Evolutionary conservation across 2,888 invertebrate genomes (phyloP).

Genomic region (Apocheima hispidaria): DNA sequence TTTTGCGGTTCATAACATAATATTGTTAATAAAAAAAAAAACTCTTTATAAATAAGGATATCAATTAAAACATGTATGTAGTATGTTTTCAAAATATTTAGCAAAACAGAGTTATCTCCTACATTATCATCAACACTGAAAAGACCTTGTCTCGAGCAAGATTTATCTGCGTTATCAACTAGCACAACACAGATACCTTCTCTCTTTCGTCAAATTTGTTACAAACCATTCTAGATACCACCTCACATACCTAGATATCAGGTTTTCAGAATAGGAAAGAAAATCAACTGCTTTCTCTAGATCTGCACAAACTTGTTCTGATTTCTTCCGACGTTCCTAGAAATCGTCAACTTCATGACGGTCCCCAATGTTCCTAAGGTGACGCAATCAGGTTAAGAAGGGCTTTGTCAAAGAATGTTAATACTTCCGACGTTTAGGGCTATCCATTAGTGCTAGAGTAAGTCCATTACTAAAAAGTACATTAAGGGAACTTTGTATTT

Average conservation of each 20-base stretch:
- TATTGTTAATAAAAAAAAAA: not conserved
- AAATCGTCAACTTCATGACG: constrained; percentile 24
- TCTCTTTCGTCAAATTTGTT: constrained; percentile 35
- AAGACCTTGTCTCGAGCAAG: constrained; percentile 31
- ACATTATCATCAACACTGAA: constrained; percentile 14
- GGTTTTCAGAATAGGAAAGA: constrained; percentile 49
- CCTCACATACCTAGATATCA: constrained; percentile 16
- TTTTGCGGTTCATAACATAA: too few relatives aligned
- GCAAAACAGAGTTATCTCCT: constrained; percentile 6
- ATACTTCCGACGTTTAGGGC: constrained; percentile 39
- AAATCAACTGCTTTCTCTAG: constrained; percentile 57
- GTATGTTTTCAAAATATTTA: constrained; percentile 14
- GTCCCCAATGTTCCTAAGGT: constrained; percentile 5
- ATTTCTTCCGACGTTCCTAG: constrained; percentile 52
- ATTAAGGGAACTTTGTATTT: not conserved
- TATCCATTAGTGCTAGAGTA: constrained; percentile 25
- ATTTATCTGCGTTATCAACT: constrained; percentile 43
- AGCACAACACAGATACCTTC: constrained; percentile 22
- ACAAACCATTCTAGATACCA: constrained; percentile 26
- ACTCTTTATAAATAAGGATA: not conserved
- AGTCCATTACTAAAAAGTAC: not conserved
- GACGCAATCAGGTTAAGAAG: constrained; percentile 28
- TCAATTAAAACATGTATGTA: not conserved
- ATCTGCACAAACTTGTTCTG: constrained; percentile 54
- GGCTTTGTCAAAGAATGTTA: constrained; percentile 32